Conservation (phyloP, 2,113 vertebrate genomes). For the Perca fluviatilis region DNA sequence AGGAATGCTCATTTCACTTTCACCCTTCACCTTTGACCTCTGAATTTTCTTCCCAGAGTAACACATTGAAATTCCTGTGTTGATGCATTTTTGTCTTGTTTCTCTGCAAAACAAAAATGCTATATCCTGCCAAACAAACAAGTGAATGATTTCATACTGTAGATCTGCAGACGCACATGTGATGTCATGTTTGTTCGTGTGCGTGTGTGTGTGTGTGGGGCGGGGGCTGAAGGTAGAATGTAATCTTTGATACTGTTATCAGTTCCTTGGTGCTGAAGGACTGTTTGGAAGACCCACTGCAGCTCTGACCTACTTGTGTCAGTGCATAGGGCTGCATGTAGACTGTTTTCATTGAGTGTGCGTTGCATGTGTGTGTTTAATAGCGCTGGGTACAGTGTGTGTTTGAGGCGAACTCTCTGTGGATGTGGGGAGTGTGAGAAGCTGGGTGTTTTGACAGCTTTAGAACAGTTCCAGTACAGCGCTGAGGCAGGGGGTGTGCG, state of each 20-base stretch:
- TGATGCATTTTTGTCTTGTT: conserved; percentile 1
- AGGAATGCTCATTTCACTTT: conserved; percentile 18
- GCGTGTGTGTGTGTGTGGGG: conserved; percentile 35
- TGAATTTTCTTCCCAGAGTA: conserved; percentile 29
- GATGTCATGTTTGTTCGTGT: conserved; percentile 12
- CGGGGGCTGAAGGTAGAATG: conserved; percentile 61
- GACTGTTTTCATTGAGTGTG: conserved; percentile 57
- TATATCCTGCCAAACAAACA: not conserved
- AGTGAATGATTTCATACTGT: conserved; percentile 13
- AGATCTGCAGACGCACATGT: not conserved
- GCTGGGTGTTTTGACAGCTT: conserved; percentile 83
- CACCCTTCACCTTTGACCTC: conserved; percentile 52
- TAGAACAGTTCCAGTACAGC: conserved; percentile 69
- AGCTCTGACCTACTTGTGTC: conserved; percentile 82
- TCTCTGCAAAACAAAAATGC: conserved; percentile 22
- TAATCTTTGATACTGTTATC: conserved; percentile 77
- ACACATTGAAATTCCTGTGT: conserved; percentile 9
- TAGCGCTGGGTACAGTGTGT: conserved; percentile 43
- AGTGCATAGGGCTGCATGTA: conserved; percentile 52
- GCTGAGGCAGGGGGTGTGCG: conserved; percentile 62
- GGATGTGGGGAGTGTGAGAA: conserved; percentile 78
- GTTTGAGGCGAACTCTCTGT: conserved; percentile 63
- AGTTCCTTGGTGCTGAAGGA: conserved; percentile 62
- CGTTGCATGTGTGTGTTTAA: conserved; percentile 58
- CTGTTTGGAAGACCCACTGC: conserved; percentile 77